Evolutionary conservation across 2,113 vertebrate genomes (phyloP).

Genomic region (Percopsis transmontana): DNA sequence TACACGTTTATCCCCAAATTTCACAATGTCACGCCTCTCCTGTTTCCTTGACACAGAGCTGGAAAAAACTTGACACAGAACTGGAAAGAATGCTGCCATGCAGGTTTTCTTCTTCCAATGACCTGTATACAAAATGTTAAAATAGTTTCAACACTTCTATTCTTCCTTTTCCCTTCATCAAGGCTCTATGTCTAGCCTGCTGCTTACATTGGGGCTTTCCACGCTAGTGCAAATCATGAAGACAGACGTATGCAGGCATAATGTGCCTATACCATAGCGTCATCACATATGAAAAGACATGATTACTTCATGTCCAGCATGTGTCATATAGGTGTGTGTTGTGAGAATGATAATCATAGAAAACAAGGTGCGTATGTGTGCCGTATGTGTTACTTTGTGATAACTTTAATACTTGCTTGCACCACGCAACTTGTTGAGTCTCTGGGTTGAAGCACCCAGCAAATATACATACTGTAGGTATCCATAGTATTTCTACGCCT

Average conservation of each 20-base stretch:
- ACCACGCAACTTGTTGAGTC: too few relatives aligned
- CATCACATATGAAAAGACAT: neutral
- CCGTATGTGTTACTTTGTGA: too few relatives aligned
- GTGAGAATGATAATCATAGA: too few relatives aligned
- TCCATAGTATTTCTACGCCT: too few relatives aligned
- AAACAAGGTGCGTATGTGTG: too few relatives aligned
- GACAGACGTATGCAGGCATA: too few relatives aligned
- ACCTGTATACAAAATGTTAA: neutral
- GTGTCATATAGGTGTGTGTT: too few relatives aligned
- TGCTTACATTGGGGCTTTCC: neutral
- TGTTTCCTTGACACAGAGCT: neutral
- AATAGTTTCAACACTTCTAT: neutral
- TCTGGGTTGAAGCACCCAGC: too few relatives aligned
- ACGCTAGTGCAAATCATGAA: neutral
- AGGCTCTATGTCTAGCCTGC: neutral
- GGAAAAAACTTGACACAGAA: neutral
- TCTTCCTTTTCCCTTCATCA: neutral
- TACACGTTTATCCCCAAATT: neutral
- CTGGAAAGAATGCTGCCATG: neutral
- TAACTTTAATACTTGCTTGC: too few relatives aligned
- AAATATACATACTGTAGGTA: too few relatives aligned
- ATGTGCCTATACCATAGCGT: too few relatives aligned
- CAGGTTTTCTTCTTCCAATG: neutral
- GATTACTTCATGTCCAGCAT: too few relatives aligned
- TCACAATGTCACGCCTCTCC: conserved; percentile 1